These are phyloP conservation scores for Oceanodroma leucorhoa DNA, from an alignment of 2,797 vertebrate genomes.

Conservation along the genomic window DNA sequence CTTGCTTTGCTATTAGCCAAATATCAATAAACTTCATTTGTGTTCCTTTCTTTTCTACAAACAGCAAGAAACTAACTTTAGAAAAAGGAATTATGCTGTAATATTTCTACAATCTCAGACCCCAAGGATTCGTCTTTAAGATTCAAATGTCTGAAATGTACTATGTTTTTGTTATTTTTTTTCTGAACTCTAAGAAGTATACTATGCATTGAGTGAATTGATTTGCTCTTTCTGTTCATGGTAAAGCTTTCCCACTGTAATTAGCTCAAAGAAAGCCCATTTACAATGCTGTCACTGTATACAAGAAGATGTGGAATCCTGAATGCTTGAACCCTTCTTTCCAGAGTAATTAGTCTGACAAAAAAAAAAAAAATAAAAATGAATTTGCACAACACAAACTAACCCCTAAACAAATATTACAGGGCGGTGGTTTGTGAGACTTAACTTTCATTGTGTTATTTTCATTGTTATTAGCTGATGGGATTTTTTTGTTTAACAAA, in stretches of 20 bases:
- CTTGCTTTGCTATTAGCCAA: slow-evolving; percentile 99
- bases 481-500: slow-evolving; percentile 39
- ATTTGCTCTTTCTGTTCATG: slow-evolving; percentile 63
- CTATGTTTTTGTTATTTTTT: slow-evolving; percentile 43
- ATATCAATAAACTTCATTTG: slow-evolving; percentile 92
- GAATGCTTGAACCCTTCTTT: slow-evolving; percentile 73
- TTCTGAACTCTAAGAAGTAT: slow-evolving; percentile 55
- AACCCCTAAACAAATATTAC: background rate
- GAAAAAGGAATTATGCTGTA: slow-evolving; percentile 65
- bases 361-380: background rate
- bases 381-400: slow-evolving; percentile 62
- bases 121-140: slow-evolving; percentile 62
- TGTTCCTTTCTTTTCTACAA: slow-evolving; percentile 76
- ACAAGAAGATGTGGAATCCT: slow-evolving; percentile 69
- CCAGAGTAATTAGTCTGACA: slow-evolving; percentile 43
- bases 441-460: slow-evolving; percentile 56
- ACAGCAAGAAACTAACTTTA: slow-evolving; percentile 70
- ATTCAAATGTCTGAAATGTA: slow-evolving; percentile 68
- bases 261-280: slow-evolving; percentile 63
- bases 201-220: slow-evolving; percentile 76
- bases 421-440: slow-evolving; percentile 47
- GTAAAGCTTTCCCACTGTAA: slow-evolving; percentile 68
- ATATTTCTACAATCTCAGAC: slow-evolving; percentile 77
- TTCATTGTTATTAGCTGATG: slow-evolving; percentile 40
- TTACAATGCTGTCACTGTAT: slow-evolving; percentile 64